phyloP scores from a whole-genome alignment of 1,140 invertebrate genomes.

The Daktulosphaira vitifoliae region DNA sequence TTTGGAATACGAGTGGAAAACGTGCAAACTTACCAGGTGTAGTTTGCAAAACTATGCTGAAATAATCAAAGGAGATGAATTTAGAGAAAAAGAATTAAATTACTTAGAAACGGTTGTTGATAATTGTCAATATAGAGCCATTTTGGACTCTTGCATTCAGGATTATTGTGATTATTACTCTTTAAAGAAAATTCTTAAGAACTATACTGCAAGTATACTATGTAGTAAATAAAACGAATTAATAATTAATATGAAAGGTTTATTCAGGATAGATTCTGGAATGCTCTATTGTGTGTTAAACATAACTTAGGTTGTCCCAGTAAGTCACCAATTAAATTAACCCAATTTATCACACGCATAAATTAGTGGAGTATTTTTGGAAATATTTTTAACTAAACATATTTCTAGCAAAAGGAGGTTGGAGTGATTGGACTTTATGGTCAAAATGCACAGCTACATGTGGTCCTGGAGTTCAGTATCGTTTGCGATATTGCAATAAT shows the following conservation, averaged over 20 bases:
- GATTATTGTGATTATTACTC: not conserved
- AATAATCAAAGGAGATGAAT: not conserved
- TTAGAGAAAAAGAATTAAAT: not conserved
- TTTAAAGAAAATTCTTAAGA: not conserved
- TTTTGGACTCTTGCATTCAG: not conserved
- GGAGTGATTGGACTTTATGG: constrained; percentile 13
- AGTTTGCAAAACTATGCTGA: not conserved
- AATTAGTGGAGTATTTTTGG: no score
- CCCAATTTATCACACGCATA: no score
- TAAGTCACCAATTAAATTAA: not conserved
- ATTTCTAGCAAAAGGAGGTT: constrained; percentile 9
- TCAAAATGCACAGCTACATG: constrained; percentile 15
- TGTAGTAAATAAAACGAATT: no score
- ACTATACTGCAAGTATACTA: not conserved
- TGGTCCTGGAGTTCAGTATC: constrained; percentile 21
- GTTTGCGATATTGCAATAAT: constrained; percentile 3
- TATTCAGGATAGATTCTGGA: constrained; percentile 11
- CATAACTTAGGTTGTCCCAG: constrained; percentile 18
- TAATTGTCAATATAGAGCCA: not conserved
- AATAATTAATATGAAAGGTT: not conserved
- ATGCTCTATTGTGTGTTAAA: constrained; percentile 6
- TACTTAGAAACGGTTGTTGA: not conserved
- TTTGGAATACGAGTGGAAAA: constrained; percentile 19
- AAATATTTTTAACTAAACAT: not conserved
- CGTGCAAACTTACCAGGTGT: not conserved